phyloP scores from a whole-genome alignment of 2,113 vertebrate species.

The Barbus barbus region DNA sequence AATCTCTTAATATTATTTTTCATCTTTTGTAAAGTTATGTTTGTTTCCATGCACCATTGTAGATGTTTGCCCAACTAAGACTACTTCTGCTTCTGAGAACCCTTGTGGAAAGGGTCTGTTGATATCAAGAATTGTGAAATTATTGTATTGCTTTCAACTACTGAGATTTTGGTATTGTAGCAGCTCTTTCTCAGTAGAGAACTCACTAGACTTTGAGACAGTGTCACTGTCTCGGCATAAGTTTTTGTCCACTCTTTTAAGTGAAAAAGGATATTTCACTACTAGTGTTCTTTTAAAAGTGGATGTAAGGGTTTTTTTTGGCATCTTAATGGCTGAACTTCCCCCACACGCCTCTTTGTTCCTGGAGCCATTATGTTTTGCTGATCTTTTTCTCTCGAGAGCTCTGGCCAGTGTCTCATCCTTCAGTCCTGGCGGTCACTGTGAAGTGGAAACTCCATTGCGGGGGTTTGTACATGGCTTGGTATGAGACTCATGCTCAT shows the following conservation, averaged over 20 bases:
- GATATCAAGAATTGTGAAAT: neutral
- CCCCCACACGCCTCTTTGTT: neutral
- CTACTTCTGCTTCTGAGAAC: neutral
- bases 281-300: constrained; percentile 11
- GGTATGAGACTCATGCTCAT: neutral
- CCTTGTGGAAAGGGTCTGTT: neutral
- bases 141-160: neutral
- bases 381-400: neutral
- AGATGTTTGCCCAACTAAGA: neutral
- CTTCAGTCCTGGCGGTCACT: neutral
- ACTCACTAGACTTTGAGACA: neutral
- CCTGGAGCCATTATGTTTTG: constrained; percentile 23
- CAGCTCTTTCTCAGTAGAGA: neutral
- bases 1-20: too few species aligned
- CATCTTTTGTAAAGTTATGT: too few species aligned
- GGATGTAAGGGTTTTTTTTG: neutral
- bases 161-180: neutral
- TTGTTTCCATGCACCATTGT: neutral
- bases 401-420: constrained; percentile 10
- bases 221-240: too few species aligned
- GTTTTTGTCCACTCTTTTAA: too few species aligned
- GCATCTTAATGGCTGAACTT: neutral
- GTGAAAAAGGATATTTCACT: too few species aligned
- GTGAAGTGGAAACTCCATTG: too few species aligned
- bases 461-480: neutral